Base-by-base conservation (phyloP, 2,113 vertebrate species). In the Hystrix cristata region DNA sequence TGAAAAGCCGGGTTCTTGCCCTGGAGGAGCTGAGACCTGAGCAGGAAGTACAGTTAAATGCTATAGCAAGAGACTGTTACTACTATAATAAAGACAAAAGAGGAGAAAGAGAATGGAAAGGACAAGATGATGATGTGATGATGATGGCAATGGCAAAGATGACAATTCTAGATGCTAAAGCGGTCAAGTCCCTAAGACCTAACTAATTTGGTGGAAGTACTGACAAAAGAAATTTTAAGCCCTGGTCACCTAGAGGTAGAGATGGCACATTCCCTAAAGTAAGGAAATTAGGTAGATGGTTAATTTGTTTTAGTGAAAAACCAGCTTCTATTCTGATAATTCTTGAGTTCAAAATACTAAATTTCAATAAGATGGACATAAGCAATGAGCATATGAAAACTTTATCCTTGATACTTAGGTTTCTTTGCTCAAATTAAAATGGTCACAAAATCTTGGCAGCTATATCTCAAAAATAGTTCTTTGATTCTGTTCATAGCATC, bases 381-480 rank as follows among this genome's bases (percentile, higher is more conserved):
- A 87, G 29, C 21, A 59, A 93, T 1, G 67, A 78, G 38, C 69
- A 81, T 16, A 80, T 74, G 79, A 91, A 94, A 92, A 90, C 6
- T 21, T 87, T 29, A 51, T 23, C 11, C 46, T 64, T 82, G 16
- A 95, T 27, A 91, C 25, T 92, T 80, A 57, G 38, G 25, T 38
- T 80, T 96, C 80, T 74, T 5, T 81, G 14, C 15, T 57, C 51
- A 86, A 90, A 90, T 81, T n/a, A 88, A 91, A 95, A 90, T 38
- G 69, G 93, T 84, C 80, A 96, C 16, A 69, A 96, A 95, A 80
- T 55, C 60, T 51, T 72, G 5, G 64, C 16, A 80, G 51, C 4
- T 62, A 14, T 27, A 78, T 57, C 43, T 71, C 43, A 7, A 65
- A 74, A 95, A 82, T 4, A 96, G 90, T 83, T 87, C 60, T 87